Evolutionary conservation across 1,140 invertebrate species (phyloP), one percentile per base, ranked within the genome.

Genomic region (Cydia splendana): DNA sequence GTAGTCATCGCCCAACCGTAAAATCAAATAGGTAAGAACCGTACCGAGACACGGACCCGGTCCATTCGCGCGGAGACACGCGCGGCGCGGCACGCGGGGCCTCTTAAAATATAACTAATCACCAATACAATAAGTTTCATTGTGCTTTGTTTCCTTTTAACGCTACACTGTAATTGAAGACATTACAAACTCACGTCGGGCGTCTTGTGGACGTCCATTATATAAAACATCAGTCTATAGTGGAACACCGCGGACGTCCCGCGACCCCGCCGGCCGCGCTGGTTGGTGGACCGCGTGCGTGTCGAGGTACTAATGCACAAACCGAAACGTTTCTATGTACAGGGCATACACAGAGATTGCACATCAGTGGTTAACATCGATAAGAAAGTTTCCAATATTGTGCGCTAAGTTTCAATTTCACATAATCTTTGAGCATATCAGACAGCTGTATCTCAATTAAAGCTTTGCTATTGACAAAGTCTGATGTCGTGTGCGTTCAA

Each of bases 391-490:
- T 90, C 84, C 83, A 89, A 88, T 88, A 89, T 93, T 93, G 91
- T 93, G 91, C 91, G 91, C 88, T 90, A 91, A 90, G 90, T 93
- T 90, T 85, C 90, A 89, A 88, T 83, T 89, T 91, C 87, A 92
- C 87, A 89, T 85, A 84, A 84, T 83, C 85, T 93, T 62, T 93
- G 91, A 93, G 91, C 91, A 92, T 89, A 82, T 84, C 84, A 84
- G 88, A 92, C 90, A 93, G 90, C 86, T 88, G 90, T 91, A 83
- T 87, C 79, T 85, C 87, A 88, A 84, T 83, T 84, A 85, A 88
- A 92, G 87, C 86, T 92, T 93, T 93, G 91, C 91, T 93, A 93
- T 93, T 93, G 91, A 93, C 91, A 90, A 84, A 82, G 84, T 84
- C 82, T 79, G 79, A 78, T 78, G 74, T 82, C 78, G 79, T 84